Percentiles rank a stretch among this genome's conserved stretches.
Conservation (phyloP, 53 echinoderm and acorn worm species). For the Crossaster papposus region DNA sequence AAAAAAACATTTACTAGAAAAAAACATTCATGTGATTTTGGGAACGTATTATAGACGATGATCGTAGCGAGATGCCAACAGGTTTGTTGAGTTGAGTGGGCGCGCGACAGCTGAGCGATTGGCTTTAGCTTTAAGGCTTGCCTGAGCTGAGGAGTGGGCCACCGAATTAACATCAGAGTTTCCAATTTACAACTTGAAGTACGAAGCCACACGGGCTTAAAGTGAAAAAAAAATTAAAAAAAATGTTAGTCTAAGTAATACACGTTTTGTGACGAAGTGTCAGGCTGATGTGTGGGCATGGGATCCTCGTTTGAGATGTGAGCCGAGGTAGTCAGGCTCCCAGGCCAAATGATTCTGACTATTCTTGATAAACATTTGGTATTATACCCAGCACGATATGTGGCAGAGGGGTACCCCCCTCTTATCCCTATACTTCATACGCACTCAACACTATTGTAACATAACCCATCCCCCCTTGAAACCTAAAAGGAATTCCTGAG, state of each 20-base stretch:
- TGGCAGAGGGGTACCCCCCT: no score
- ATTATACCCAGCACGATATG: no score
- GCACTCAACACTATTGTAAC: no score
- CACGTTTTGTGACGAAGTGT: constrained; percentile 6
- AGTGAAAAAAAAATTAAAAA: no score
- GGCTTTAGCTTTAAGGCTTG: neutral
- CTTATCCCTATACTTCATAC: no score
- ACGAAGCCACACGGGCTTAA: neutral
- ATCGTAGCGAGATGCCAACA: neutral
- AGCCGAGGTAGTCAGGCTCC: neutral
- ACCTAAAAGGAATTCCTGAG: no score
- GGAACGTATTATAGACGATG: neutral
- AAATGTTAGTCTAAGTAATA: no score
- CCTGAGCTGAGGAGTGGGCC: neutral
- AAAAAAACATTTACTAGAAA: neutral
- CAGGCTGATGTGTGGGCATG: neutral
- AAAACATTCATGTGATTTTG: neutral
- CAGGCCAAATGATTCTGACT: no score
- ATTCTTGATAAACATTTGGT: no score
- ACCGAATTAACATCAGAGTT: neutral
- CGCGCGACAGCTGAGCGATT: neutral
- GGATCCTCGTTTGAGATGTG: neutral
- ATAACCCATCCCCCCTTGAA: no score
- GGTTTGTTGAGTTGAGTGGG: neutral
- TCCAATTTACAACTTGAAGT: neutral